phyloP scores from a whole-genome alignment of 2,113 vertebrate genomes.

The Pomatostomus ruficeps region DNA sequence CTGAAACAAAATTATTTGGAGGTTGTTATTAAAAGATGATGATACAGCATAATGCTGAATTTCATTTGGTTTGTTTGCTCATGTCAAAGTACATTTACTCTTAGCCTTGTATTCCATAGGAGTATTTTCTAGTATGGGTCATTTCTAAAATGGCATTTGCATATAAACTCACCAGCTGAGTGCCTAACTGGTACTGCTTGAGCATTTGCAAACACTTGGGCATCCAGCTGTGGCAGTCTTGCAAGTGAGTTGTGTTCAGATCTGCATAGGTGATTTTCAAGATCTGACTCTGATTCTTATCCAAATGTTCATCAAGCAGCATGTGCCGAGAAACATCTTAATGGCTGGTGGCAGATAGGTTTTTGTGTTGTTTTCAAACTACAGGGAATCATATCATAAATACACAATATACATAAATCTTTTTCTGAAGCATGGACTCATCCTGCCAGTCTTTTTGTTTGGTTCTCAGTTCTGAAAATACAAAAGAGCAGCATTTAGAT shows the following conservation, averaged over 20 bases:
- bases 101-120: neutral
- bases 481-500: neutral
- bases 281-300: neutral
- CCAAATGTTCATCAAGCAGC: neutral
- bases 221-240: neutral
- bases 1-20: neutral
- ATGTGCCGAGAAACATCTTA: accelerated
- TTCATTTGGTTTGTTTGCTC: neutral
- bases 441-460: neutral
- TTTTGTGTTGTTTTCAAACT: neutral
- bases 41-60: neutral
- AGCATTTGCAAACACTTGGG: neutral
- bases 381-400: neutral
- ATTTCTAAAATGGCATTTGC: neutral
- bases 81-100: neutral
- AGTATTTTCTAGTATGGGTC: neutral
- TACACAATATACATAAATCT: too few species aligned
- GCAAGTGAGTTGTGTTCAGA: neutral
- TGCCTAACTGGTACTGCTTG: neutral
- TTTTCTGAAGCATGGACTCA: neutral
- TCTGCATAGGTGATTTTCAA: neutral
- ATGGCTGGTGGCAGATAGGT: neutral
- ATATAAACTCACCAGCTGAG: neutral
- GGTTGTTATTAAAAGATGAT: neutral
- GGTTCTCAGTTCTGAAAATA: neutral